Percentiles rank a stretch among this genome's conserved stretches.
These are phyloP conservation scores for Andrena bucephala DNA, from an alignment of 2,888 invertebrate species.

Conservation along the genomic window DNA sequence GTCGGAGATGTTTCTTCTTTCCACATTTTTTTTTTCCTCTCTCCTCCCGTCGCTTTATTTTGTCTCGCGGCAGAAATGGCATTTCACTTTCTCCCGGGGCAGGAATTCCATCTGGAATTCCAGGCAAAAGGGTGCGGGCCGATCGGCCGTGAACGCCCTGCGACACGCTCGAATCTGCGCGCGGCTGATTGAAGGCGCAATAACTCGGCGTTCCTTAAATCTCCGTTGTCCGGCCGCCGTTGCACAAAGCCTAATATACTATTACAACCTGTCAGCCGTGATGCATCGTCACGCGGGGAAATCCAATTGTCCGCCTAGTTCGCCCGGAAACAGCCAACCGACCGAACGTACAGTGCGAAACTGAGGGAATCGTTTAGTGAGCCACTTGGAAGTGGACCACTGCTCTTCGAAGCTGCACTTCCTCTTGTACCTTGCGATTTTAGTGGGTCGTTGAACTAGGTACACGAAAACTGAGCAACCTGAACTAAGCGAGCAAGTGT, in stretches of 20 bases:
- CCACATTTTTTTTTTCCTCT: neutral
- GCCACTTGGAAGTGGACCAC: constrained; percentile 4
- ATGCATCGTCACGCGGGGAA: constrained; percentile 17
- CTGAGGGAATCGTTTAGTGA: constrained; percentile 4
- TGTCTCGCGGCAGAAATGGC: constrained; percentile 58
- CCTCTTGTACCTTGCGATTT: too few relatives aligned
- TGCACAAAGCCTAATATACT: neutral
- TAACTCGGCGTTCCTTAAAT: constrained; percentile 25
- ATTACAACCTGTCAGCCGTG: constrained; percentile 14
- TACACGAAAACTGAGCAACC: too few relatives aligned
- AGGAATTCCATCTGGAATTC: constrained; percentile 70
- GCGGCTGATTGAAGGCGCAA: constrained; percentile 20
- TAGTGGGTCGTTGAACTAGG: too few relatives aligned
- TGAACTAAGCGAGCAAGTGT: too few relatives aligned
- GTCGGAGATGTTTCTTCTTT: neutral
- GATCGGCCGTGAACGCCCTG: constrained; percentile 66
- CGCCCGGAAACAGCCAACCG: constrained; percentile 16
- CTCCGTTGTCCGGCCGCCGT: constrained; percentile 15
- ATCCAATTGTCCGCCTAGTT: constrained; percentile 14
- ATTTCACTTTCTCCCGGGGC: constrained; percentile 72
- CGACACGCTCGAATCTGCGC: constrained; percentile 44
- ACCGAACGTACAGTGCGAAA: neutral
- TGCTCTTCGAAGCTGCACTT: neutral
- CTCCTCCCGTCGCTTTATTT: constrained; percentile 59
- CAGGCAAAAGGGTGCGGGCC: constrained; percentile 68